Evolutionary conservation across 2,797 vertebrate species (phyloP).

Genomic region (Macroramphosus scolopax): DNA sequence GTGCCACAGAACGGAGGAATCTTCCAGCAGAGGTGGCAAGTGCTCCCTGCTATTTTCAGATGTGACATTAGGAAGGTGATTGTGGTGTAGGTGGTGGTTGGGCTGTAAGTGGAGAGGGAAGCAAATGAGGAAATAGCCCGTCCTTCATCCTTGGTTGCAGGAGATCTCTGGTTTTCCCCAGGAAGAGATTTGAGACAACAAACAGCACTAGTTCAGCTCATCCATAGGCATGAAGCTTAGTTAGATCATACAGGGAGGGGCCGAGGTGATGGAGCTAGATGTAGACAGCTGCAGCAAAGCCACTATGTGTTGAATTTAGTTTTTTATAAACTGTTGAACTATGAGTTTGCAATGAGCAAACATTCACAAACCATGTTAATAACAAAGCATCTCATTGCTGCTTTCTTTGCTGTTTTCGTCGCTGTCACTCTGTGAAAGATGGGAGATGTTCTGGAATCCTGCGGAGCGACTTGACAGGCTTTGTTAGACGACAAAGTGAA

Average conservation of each 20-base stretch:
- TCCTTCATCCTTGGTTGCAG: conserved; percentile 24
- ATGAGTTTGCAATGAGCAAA: too few species aligned
- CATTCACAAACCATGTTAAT: too few species aligned
- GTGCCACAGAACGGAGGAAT: conserved; percentile 60
- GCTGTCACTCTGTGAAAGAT: not conserved
- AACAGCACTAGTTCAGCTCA: conserved; percentile 23
- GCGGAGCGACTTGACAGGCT: conserved; percentile 53
- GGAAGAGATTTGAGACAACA: conserved; percentile 34
- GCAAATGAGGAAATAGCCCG: conserved; percentile 44
- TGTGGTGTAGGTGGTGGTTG: conserved; percentile 16
- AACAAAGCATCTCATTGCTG: too few species aligned
- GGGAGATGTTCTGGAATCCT: conserved; percentile 19
- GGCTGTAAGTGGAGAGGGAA: conserved; percentile 28
- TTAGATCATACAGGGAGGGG: too few species aligned
- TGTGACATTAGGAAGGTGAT: conserved; percentile 55
- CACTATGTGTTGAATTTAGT: too few species aligned
- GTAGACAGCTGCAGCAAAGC: too few species aligned
- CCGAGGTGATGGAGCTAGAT: too few species aligned
- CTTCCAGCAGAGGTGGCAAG: conserved; percentile 51
- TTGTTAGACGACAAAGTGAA: conserved; percentile 64
- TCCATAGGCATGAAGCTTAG: conserved; percentile 11
- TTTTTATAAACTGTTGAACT: too few species aligned
- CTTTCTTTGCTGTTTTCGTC: too few species aligned
- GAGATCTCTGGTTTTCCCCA: conserved; percentile 23
- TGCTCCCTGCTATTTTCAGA: conserved; percentile 57